These are phyloP conservation scores for Riparia riparia DNA, from an alignment of 2,113 vertebrate species.

Conservation along the genomic window DNA sequence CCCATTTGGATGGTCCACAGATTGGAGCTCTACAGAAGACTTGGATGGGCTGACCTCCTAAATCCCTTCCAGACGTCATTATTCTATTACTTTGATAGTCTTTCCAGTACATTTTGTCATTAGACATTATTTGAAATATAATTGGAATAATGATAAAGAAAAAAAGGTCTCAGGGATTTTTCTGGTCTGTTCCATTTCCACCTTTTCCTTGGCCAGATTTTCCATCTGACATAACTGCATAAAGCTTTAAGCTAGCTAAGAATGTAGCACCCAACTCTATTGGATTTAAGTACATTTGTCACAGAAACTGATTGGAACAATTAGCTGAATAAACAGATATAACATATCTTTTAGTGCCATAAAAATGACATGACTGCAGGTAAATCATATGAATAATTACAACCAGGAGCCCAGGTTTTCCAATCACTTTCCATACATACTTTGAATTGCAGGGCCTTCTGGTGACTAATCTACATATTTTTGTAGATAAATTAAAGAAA, in stretches of 20 bases:
- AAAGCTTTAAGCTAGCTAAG: neutral
- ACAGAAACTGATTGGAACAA: conserved; percentile 20
- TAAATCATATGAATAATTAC: conserved; percentile 51
- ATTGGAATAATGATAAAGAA: neutral
- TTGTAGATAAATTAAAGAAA: neutral
- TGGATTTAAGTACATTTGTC: neutral
- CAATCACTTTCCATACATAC: neutral
- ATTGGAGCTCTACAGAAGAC: accelerated
- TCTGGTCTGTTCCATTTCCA: neutral
- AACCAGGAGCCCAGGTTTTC: conserved; percentile 27
- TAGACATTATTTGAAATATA: neutral
- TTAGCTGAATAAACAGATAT: conserved; percentile 40
- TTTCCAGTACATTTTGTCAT: neutral
- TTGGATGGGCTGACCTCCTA: neutral
- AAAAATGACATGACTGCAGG: conserved; percentile 31
- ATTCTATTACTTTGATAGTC: neutral
- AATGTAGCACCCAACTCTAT: neutral
- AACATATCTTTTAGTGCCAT: conserved; percentile 6
- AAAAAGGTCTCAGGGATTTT: neutral
- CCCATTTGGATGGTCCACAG: neutral
- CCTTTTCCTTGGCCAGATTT: neutral
- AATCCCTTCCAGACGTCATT: neutral
- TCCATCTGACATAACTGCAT: neutral
- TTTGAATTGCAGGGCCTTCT: neutral
- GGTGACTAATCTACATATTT: neutral